Conservation (phyloP, 2,797 vertebrate species). For the Hylomyscus alleni region DNA sequence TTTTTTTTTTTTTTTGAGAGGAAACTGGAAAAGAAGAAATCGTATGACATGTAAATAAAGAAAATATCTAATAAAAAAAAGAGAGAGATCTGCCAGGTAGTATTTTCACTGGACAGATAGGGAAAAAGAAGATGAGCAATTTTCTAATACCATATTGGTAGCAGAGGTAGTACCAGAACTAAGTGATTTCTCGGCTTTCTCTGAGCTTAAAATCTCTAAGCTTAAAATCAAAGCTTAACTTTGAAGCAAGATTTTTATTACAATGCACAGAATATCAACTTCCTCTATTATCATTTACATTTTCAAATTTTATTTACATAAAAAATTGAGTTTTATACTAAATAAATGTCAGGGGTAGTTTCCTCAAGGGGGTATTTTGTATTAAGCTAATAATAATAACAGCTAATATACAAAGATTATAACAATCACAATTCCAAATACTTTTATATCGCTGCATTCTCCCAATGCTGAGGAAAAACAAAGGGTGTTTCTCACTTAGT, state of each 20-base stretch:
- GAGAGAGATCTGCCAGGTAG: background rate
- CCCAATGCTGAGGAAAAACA: slow-evolving; percentile 38
- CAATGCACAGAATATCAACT: slow-evolving; percentile 19
- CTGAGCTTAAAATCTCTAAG: background rate
- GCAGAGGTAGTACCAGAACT: background rate
- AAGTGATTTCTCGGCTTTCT: slow-evolving; percentile 2
- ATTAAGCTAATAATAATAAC: slow-evolving; percentile 48
- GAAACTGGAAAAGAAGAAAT: too few species aligned
- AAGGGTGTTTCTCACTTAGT: slow-evolving; percentile 18
- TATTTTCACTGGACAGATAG: background rate
- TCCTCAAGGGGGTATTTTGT: slow-evolving; percentile 22
- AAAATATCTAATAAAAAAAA: too few species aligned
- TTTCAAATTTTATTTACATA: slow-evolving; percentile 34
- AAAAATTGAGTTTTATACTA: slow-evolving; percentile 48
- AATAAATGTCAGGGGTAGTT: background rate
- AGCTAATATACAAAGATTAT: slow-evolving; percentile 11
- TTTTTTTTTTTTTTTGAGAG: too few species aligned
- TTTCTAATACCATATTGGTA: background rate
- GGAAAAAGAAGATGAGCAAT: slow-evolving; percentile 16
- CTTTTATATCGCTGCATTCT: slow-evolving; percentile 1
- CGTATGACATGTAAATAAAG: too few species aligned
- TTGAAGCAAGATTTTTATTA: background rate
- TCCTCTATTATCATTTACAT: background rate
- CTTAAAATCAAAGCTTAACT: slow-evolving; percentile 39
- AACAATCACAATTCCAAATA: background rate